Evolutionary conservation across 2,797 vertebrate genomes (phyloP), one percentile per base, ranked within the genome.

Genomic region (Eurystomus glaucurus): DNA sequence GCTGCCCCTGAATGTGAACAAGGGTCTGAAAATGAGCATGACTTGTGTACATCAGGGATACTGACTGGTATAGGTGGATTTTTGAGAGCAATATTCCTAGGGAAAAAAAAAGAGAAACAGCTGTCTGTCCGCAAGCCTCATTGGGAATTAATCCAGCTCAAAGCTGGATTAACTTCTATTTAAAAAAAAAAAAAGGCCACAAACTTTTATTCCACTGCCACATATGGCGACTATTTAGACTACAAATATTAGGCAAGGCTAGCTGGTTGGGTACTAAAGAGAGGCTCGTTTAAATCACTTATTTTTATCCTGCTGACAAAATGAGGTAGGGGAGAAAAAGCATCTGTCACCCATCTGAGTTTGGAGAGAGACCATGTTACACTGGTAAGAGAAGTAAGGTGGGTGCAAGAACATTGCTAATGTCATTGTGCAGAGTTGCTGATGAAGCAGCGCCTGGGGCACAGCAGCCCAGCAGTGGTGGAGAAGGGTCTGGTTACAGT

Each of bases 221-320:
- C 95, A 97, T 94, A 93, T 94, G 94, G 93, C 4, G 55, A 95
- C 86, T 96, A 96, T 96, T 97, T 96, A 93, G 93, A 58, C 51
- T 90, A 87, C 88, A 93, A 85, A 85, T 96, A 93, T 93, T 95
- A 97, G 96, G 82, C 91, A 96, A 82, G 90, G 45, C 65, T 97
- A 91, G 76, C 65, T 85, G 81, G 71, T 91, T 81, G 91, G 54
- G 51, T 88, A 85, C 54, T 76, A 78, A 72, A 93, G 72, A 66
- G 41, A 76, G 68, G 20, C 37, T 84, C 61, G 54, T 83, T 94
- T 93, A 95, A 94, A 95, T 90, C 74, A 96, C 91, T 94, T 96
- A 93, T 95, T 96, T 97, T 97, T 94, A 96, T 95, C 92, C 88
- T 14, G 45, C 66, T 96, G 85, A 93, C 86, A 95, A 93, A 93